Evolutionary conservation across 2,888 invertebrate species (phyloP).

Genomic region (Tenthredo mesomela): DNA sequence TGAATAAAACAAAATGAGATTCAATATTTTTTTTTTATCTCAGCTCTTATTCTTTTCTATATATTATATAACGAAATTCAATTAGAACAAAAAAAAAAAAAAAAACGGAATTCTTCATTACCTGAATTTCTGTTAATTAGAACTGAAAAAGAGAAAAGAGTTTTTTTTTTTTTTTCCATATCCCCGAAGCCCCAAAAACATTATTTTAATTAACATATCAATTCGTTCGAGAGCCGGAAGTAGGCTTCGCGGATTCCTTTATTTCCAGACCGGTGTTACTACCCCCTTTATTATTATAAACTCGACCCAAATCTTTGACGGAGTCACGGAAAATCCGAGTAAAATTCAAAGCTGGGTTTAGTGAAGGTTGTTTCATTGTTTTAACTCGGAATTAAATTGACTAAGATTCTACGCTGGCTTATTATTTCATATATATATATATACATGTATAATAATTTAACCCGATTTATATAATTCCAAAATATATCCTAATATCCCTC

Average conservation of each 20-base stretch:
- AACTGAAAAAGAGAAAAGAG: not conserved
- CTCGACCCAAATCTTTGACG: slow-evolving; percentile 29
- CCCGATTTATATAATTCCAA: not conserved
- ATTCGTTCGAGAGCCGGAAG: slow-evolving; percentile 37
- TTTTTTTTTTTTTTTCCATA: not conserved
- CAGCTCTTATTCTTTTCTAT: not conserved
- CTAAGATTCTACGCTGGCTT: not conserved
- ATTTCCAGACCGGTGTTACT: not conserved
- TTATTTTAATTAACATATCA: slow-evolving; percentile 43
- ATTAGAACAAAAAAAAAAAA: not conserved
- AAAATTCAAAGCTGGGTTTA: not conserved
- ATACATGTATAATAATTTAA: too few species aligned
- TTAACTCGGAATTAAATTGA: not conserved
- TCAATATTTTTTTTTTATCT: not conserved
- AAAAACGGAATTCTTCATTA: not conserved
- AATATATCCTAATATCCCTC: not conserved
- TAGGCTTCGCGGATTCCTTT: slow-evolving; percentile 12
- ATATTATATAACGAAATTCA: not conserved
- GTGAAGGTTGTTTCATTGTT: not conserved
- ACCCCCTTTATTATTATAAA: slow-evolving; percentile 40
- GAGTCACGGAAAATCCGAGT: not conserved
- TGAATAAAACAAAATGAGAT: not conserved
- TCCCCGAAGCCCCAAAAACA: not conserved
- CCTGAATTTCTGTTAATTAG: not conserved
- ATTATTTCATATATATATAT: not conserved